Evolutionary conservation across 2,113 vertebrate genomes (phyloP).

Genomic region (Ia io): DNA sequence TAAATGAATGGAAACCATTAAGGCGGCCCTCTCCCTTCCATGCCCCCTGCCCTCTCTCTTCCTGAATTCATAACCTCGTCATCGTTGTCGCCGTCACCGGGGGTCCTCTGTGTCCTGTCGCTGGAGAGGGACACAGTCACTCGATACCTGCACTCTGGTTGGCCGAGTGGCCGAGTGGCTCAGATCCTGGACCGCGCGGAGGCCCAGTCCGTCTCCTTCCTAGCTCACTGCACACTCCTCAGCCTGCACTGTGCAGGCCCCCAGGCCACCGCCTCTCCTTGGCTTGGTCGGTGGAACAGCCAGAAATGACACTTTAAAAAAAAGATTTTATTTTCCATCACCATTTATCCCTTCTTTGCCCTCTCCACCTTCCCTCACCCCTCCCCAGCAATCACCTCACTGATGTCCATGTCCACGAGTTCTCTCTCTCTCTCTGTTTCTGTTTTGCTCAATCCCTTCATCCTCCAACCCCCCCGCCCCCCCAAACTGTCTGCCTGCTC

Average conservation of each 20-base stretch:
- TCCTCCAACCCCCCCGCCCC: too few relatives aligned
- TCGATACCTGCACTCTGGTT: not conserved
- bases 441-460: too few relatives aligned
- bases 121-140: not conserved
- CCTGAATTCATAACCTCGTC: not conserved
- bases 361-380: not conserved
- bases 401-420: too few relatives aligned
- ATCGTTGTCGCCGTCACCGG: too few relatives aligned
- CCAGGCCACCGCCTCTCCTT: not conserved
- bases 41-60: not conserved
- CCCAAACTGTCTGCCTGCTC: too few relatives aligned
- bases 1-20: not conserved
- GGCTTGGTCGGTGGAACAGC: not conserved
- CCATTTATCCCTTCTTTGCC: not conserved
- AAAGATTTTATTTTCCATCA: not conserved
- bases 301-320: not conserved
- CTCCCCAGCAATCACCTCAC: not conserved
- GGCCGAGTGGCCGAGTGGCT: not conserved
- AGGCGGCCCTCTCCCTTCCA: not conserved
- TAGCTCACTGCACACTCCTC: not conserved
- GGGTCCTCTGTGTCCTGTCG: not conserved
- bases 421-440: too few relatives aligned
- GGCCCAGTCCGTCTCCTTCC: not conserved
- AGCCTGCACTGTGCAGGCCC: fast-evolving
- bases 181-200: not conserved